These are phyloP conservation scores for Remorina albescens DNA, from an alignment of 2,797 vertebrate species.

Conservation along the genomic window DNA sequence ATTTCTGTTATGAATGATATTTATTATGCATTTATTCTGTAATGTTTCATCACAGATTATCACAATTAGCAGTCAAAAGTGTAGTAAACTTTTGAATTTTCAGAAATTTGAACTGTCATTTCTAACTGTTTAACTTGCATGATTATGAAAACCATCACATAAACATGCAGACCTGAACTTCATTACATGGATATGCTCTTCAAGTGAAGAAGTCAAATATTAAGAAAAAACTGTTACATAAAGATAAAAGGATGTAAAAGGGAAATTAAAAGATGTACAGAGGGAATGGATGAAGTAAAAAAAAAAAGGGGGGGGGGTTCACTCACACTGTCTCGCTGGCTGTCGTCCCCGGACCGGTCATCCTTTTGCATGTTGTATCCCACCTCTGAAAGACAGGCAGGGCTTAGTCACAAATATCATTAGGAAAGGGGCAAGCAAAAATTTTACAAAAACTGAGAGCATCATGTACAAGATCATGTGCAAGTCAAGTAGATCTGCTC, in stretches of 20 bases:
- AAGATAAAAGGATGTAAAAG: neutral
- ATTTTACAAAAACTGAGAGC: neutral
- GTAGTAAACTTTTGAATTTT: neutral
- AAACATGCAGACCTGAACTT: neutral
- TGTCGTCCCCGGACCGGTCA: constrained; percentile 76
- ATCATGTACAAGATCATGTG: constrained; percentile 14
- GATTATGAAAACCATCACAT: neutral
- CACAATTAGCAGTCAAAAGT: neutral
- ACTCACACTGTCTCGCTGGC: constrained; percentile 75
- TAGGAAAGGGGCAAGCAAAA: constrained; percentile 12
- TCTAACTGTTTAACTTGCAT: constrained; percentile 1
- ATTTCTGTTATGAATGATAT: constrained; percentile 2
- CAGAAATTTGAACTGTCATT: neutral
- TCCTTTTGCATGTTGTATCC: constrained; percentile 79
- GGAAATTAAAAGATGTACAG: neutral
- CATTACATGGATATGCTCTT: neutral
- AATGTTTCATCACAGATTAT: neutral
- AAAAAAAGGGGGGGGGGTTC: too few species aligned
- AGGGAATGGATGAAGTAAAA: neutral
- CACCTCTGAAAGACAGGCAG: constrained; percentile 60
- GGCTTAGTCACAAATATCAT: constrained; percentile 48
- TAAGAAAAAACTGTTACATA: neutral
- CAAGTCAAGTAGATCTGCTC: neutral
- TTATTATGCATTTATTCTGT: constrained; percentile 1
- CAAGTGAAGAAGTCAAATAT: neutral